Conservation (phyloP, 2,797 vertebrate genomes). For the Scarus forsteni region DNA sequence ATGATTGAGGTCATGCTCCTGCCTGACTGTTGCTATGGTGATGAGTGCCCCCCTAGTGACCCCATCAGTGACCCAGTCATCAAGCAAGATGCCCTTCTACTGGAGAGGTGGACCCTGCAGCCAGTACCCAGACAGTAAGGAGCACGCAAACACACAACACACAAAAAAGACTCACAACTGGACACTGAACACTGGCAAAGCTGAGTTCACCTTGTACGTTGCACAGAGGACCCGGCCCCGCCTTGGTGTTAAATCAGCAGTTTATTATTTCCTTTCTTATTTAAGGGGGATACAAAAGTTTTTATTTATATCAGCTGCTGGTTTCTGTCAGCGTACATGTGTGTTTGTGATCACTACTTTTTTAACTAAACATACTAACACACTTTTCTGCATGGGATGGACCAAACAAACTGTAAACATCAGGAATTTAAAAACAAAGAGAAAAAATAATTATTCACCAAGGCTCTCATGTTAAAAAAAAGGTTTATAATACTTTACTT, state of each 20-base stretch:
- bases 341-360: not conserved
- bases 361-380: too few relatives aligned
- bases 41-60: slow-evolving; percentile 93
- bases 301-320: not conserved
- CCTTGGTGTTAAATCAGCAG: not conserved
- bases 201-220: too few relatives aligned
- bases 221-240: not conserved
- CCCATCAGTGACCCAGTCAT: slow-evolving; percentile 95
- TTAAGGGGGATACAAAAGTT: not conserved
- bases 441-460: too few relatives aligned
- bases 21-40: slow-evolving; percentile 98
- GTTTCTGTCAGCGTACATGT: not conserved
- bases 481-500: too few relatives aligned
- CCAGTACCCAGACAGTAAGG: slow-evolving; percentile 88
- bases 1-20: slow-evolving; percentile 99
- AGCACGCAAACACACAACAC: not conserved
- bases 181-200: too few relatives aligned
- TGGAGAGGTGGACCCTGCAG: slow-evolving; percentile 98
- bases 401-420: too few relatives aligned
- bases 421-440: too few relatives aligned
- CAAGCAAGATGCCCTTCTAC: slow-evolving; percentile 95
- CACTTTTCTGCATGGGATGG: too few relatives aligned
- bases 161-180: too few relatives aligned
- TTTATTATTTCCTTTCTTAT: not conserved
- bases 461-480: too few relatives aligned